A percentile compares a stretch with the other conserved stretches of the same genome.
Conservation (phyloP, 2,797 vertebrate species). For the Spinibarbus caldwelli region DNA sequence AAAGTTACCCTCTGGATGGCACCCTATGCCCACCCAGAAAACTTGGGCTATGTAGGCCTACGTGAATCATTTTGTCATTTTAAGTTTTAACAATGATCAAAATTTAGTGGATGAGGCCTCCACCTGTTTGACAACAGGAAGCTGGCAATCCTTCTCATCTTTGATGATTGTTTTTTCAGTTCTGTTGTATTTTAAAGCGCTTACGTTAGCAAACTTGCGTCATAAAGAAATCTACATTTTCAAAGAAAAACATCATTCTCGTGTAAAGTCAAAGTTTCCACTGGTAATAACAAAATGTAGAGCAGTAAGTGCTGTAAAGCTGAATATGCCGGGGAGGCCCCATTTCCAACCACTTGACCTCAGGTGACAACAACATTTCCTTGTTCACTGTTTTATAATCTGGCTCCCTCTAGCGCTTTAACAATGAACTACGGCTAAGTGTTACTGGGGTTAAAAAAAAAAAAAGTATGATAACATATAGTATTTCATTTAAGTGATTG, state of each 20-base stretch:
- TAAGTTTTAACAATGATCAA: neutral
- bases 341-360: conserved; percentile 45
- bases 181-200: conserved; percentile 3
- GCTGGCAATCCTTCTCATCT: neutral
- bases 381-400: neutral
- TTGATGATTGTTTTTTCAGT: neutral
- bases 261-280: conserved; percentile 51
- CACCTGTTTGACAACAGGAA: conserved; percentile 19
- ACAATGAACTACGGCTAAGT: neutral
- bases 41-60: neutral
- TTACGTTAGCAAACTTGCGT: neutral
- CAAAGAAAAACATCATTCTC: conserved; percentile 45
- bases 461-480: neutral
- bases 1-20: neutral
- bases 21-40: neutral
- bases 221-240: conserved; percentile 52
- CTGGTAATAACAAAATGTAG: conserved; percentile 45
- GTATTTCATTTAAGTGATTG: neutral
- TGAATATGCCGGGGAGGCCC: conserved; percentile 49
- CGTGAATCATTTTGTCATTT: neutral
- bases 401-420: conserved; percentile 52
- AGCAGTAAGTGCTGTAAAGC: conserved; percentile 13
- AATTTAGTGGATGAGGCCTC: neutral
- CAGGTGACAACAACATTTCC: conserved; percentile 10
- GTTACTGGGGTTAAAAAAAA: neutral